phyloP scores from a whole-genome alignment of 2,113 vertebrate genomes.

The rat (Rattus norvegicus) region GRCr8 NC_086025.1:53745501-53746000 shows the following conservation, averaged over 20 bases:
- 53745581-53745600: neutral
- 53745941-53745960: neutral
- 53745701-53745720: neutral
- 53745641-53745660: neutral
- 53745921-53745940: neutral
- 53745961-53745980: neutral
- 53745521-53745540: neutral
- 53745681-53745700: neutral
- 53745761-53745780: too few relatives aligned
- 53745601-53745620: neutral
- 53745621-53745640: neutral
- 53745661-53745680: neutral
- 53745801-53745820: neutral
- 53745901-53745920: neutral
- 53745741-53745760: accelerated
- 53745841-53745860: neutral
- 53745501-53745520: neutral
- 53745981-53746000: neutral
- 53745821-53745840: neutral
- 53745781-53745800: neutral
- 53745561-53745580: neutral
- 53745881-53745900: neutral
- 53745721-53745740: neutral
- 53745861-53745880: neutral
- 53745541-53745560: neutral